phyloP scores from a whole-genome alignment of 1,140 invertebrate genomes.

The Panagrolaimus sp. region DNA sequence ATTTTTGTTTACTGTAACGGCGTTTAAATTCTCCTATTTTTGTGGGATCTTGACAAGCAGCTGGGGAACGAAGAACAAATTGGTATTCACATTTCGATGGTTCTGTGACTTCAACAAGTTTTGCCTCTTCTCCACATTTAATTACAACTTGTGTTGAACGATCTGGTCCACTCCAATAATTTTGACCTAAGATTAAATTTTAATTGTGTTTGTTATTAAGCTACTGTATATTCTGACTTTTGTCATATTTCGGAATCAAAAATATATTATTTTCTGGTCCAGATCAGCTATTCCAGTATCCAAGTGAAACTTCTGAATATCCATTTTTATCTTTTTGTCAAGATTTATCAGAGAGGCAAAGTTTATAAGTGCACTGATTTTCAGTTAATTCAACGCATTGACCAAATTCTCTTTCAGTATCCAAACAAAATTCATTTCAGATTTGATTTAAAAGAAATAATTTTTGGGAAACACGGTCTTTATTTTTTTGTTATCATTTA shows the following conservation, averaged over 20 bases:
- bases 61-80: slow-evolving; percentile 82
- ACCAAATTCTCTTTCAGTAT: no score
- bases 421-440: no score
- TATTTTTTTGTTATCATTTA: no score
- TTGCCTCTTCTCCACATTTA: slow-evolving; percentile 77
- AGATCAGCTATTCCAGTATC: slow-evolving; percentile 81
- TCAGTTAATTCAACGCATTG: slow-evolving; percentile 86
- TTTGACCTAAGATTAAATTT: slow-evolving; percentile 66
- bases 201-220: no score
- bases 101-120: slow-evolving; percentile 75
- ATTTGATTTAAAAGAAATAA: no score
- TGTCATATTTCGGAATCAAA: slow-evolving; percentile 70
- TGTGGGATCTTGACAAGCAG: slow-evolving; percentile 67
- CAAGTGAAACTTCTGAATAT: slow-evolving; percentile 74
- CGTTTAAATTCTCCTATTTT: no score
- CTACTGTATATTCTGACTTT: no score
- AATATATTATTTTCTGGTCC: slow-evolving; percentile 73
- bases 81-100: slow-evolving; percentile 93
- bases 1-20: no score
- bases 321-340: slow-evolving; percentile 79
- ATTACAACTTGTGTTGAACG: slow-evolving; percentile 75
- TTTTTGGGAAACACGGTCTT: no score
- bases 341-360: slow-evolving; percentile 83
- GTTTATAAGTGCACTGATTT: slow-evolving; percentile 85
- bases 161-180: slow-evolving; percentile 95